Base-by-base conservation (phyloP, 2,888 invertebrate species). In the Cerceris rybyensis region DNA sequence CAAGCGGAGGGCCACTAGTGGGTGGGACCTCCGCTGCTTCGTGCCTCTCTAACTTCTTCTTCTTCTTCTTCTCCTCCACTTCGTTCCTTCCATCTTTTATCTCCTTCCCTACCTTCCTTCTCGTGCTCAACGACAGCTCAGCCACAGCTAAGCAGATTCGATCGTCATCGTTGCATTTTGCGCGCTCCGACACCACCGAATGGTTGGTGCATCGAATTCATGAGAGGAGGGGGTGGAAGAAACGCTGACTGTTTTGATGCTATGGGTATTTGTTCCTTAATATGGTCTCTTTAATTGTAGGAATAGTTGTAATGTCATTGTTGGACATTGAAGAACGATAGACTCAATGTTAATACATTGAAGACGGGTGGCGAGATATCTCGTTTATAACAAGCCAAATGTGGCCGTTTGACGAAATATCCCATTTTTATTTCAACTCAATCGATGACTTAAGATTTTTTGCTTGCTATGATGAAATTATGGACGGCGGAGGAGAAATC, bases 21-120 rank as follows among this genome's bases (percentile, higher is more conserved):
- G 92, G 92, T 92, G 92, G 91, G 89, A 91, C 91, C 86, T 28
- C 28, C 82, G 78, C 86, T 84, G 68, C 88, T 87, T 89, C 89
- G 89, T 90, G 90, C 88, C 87, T 85, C 71, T 78, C 43, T 6
- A n/a, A 13, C 16, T 28, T 41, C 60, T 16, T 61, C 46, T 28
- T 46, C 16, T 42, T 16, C 13, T 17, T 55, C 72, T 54, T 55
- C 16, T 28, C 72, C 49, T 55, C 16, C 11, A 28, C 13, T 28
- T 52, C 70, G 28, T 41, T 46, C 46, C 28, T 49, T 75, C 75
- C 54, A 16, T 54, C 58, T 71, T 68, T n/a, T 42, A 64, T 59
- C 17, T 66, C 42, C 52, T 50, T 46, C 14, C 54, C 58, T 42
- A 17, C 50, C 14, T 41, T 46, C 14, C 61, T 16, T 59, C 68